phyloP scores from a whole-genome alignment of 1,140 invertebrate genomes.

The Cydia strobilella region DNA sequence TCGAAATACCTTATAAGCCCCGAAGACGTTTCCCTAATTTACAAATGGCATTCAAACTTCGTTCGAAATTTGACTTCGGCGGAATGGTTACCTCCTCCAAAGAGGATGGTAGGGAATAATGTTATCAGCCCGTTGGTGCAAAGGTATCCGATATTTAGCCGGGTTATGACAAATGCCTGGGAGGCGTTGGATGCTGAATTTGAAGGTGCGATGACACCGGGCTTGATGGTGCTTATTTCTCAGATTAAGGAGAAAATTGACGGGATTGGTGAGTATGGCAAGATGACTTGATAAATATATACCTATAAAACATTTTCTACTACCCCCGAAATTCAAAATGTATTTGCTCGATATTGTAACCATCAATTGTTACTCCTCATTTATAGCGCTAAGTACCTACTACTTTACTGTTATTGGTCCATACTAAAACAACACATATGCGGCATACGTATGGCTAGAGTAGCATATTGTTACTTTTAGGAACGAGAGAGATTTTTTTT shows the following conservation, averaged over 20 bases:
- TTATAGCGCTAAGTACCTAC: too few relatives aligned
- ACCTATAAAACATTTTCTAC: too few relatives aligned
- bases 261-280: conserved; percentile 63
- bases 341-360: too few relatives aligned
- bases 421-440: too few relatives aligned
- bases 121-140: conserved; percentile 81
- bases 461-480: too few relatives aligned
- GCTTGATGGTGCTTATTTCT: conserved; percentile 76
- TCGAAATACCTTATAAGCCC: conserved; percentile 73
- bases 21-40: conserved; percentile 81
- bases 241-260: conserved; percentile 69
- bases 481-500: not conserved
- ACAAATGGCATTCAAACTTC: conserved; percentile 83
- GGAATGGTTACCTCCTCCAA: conserved; percentile 80
- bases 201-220: conserved; percentile 79
- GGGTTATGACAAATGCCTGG: conserved; percentile 74
- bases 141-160: conserved; percentile 82
- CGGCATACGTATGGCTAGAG: too few relatives aligned
- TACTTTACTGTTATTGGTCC: too few relatives aligned
- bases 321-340: too few relatives aligned
- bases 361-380: too few relatives aligned
- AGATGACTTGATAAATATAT: not conserved
- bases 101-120: conserved; percentile 67
- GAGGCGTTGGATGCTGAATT: conserved; percentile 77
- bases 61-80: conserved; percentile 80